phyloP scores from a whole-genome alignment of 1,140 invertebrate species.

The Scylla paramamosain region DNA sequence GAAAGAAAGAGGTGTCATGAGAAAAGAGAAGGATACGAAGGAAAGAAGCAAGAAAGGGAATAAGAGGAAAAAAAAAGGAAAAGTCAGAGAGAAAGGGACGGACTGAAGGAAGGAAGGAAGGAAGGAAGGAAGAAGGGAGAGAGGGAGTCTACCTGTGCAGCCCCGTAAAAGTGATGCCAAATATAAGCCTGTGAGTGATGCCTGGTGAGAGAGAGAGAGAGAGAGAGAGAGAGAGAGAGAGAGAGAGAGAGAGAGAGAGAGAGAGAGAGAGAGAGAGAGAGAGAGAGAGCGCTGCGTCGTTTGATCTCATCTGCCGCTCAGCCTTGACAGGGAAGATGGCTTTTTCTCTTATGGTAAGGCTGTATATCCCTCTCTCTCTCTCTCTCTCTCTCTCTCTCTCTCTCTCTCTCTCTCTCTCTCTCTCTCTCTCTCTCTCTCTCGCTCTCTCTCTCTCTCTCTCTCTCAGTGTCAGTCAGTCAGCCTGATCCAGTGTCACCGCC shows the following conservation, averaged over 20 bases:
- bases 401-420: background rate
- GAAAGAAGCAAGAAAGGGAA: background rate
- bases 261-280: background rate
- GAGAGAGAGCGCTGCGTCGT: background rate
- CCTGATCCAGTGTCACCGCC: background rate
- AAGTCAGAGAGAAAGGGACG: background rate
- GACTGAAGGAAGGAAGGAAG: background rate
- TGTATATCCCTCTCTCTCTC: background rate
- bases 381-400: background rate
- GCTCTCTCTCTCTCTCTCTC: too few relatives aligned
- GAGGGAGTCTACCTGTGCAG: background rate
- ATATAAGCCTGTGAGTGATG: slow-evolving; percentile 52
- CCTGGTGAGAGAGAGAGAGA: background rate
- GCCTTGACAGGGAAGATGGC: background rate
- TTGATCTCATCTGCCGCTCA: too few relatives aligned
- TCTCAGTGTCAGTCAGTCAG: background rate
- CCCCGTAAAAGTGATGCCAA: slow-evolving; percentile 4
- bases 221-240: background rate
- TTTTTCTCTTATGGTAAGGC: background rate
- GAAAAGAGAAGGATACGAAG: background rate
- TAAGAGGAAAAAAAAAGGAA: background rate
- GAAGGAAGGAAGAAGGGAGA: background rate
- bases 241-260: too few relatives aligned
- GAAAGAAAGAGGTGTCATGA: background rate
- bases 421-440: background rate